Evolutionary conservation across 2,888 invertebrate genomes (phyloP).

Genomic region (Molanna angustata): DNA sequence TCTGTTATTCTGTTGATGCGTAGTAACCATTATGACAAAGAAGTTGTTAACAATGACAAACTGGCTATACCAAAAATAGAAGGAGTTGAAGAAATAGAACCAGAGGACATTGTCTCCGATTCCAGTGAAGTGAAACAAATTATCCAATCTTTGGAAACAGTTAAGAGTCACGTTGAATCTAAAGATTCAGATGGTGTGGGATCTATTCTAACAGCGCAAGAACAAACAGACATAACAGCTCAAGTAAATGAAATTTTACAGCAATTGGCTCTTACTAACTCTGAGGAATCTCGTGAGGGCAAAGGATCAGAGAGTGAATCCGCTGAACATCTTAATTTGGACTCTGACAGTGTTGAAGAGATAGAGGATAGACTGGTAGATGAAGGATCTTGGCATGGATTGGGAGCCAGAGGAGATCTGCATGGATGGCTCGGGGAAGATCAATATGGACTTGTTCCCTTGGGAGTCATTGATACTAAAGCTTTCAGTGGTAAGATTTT

Average conservation of each 20-base stretch:
- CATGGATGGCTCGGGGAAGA: slow-evolving; percentile 46
- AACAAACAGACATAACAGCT: slow-evolving; percentile 25
- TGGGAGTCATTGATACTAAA: slow-evolving; percentile 59
- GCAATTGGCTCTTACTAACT: slow-evolving; percentile 24
- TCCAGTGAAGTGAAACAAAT: slow-evolving; percentile 29
- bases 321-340: slow-evolving; percentile 29
- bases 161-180: slow-evolving; percentile 31
- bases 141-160: slow-evolving; percentile 30
- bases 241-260: slow-evolving; percentile 33
- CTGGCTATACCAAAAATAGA: slow-evolving; percentile 24
- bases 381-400: slow-evolving; percentile 58
- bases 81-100: slow-evolving; percentile 25
- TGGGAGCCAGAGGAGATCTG: slow-evolving; percentile 59
- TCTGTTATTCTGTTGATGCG: slow-evolving; percentile 53
- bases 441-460: slow-evolving; percentile 39
- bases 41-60: slow-evolving; percentile 32
- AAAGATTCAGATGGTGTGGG: slow-evolving; percentile 28
- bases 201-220: slow-evolving; percentile 26
- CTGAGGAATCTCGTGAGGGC: slow-evolving; percentile 22
- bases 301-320: slow-evolving; percentile 28
- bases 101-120: slow-evolving; percentile 30
- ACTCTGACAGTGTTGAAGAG: slow-evolving; percentile 28
- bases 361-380: slow-evolving; percentile 54
- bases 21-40: slow-evolving; percentile 53
- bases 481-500: slow-evolving; percentile 46